Base-by-base conservation (phyloP, 2,113 vertebrate genomes). In the Rhabdornis inornatus region DNA sequence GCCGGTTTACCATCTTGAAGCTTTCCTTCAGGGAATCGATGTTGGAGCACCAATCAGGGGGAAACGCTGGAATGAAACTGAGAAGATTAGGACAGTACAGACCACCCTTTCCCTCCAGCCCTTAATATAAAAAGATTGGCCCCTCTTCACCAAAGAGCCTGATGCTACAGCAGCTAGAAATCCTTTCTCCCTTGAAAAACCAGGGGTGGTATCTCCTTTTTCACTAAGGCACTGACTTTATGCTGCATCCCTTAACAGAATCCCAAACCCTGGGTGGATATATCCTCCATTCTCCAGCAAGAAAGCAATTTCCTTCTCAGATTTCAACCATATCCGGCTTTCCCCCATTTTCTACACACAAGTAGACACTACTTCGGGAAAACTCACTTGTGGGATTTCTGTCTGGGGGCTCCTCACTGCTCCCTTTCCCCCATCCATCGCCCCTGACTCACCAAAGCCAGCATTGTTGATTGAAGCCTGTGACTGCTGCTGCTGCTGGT, bases 11-110 rank as follows among this genome's bases (percentile, higher is more conserved):
- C 88, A 99, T 99, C 97, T 99, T 99, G 98, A 99, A 99, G 94
- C 99, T 99, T 97, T 99, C 99, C 97, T 99, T 99, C 95, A 99
- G 97, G 87, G 99, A 99, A 96, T 99, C 99, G 8, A 99, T 98
- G 88, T 96, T 99, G 92, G 98, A 99, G 98, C 99, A 99, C 99
- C 99, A 99, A 95, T 99, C 99, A 49, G 98, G 92, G 53, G 99
- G 98, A 92, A 99, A 98, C 3, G 98, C 99, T 99, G 77, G 15
- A 94, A 80, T 40, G 39, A 55, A 77, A 89, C 4, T 9, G 13
- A 27, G 42, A 60, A 80, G 28, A 78, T 92, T 60, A 85, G 53
- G 76, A 20, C 45, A 57, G 4, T 23, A 72, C 20, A 71, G 19
- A 72, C 11, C 1, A 3, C 10, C 21, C 22, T n/a, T 63, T 52